Conservation (phyloP, 37 sponge, comb jelly and placozoan species). For the Corticium candelabrum region DNA sequence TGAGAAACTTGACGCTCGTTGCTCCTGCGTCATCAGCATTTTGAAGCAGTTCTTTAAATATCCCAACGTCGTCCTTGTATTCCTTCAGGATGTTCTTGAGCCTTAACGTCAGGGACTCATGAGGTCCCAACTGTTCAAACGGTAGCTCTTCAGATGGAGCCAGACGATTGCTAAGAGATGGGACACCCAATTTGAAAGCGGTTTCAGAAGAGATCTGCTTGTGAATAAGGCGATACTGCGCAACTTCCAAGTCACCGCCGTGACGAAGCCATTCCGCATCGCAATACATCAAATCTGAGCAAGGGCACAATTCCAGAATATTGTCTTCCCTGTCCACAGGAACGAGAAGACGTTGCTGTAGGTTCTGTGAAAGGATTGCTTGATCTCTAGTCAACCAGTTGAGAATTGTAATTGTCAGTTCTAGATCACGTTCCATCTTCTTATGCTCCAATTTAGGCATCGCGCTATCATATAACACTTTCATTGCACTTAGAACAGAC, state of each 20-base stretch:
- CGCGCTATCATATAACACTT: neutral
- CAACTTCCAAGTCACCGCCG: too few species aligned
- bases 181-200: neutral
- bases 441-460: neutral
- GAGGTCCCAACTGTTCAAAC: constrained; percentile 48
- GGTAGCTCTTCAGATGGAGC: constrained; percentile 34
- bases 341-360: neutral
- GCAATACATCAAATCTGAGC: too few species aligned
- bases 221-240: neutral
- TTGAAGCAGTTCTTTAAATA: constrained; percentile 75
- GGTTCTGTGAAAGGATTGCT: neutral
- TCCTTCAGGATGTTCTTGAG: constrained; percentile 44
- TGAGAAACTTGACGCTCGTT: constrained; percentile 51
- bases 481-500: neutral
- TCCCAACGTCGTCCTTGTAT: constrained; percentile 51
- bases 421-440: neutral
- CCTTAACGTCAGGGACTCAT: constrained; percentile 50
- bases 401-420: neutral
- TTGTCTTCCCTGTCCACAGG: neutral
- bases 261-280: too few species aligned
- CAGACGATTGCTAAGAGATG: constrained; percentile 21
- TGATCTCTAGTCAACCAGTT: neutral
- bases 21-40: constrained; percentile 86
- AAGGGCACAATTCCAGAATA: too few species aligned
- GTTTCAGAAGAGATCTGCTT: neutral